These are phyloP conservation scores for Arion vulgaris DNA, from an alignment of 1,140 invertebrate genomes.

Conservation along the genomic window DNA sequence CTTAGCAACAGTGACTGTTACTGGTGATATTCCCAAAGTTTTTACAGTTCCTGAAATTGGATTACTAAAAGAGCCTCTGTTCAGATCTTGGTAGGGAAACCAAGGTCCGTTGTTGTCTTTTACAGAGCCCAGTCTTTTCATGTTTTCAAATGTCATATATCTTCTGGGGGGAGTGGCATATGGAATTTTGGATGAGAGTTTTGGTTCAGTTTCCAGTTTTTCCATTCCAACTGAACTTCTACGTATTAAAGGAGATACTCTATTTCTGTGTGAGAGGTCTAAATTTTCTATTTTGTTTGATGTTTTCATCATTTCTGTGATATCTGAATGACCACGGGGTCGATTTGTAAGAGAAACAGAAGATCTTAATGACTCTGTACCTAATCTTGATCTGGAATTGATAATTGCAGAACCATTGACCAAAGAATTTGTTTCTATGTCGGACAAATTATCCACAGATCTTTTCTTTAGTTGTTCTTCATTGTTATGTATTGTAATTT, in stretches of 20 bases:
- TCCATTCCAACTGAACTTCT: not conserved
- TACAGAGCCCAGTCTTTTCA: slow-evolving; percentile 10
- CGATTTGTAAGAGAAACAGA: slow-evolving; percentile 17
- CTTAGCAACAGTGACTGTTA: slow-evolving; percentile 14
- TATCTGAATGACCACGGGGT: slow-evolving; percentile 41
- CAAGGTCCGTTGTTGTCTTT: not conserved
- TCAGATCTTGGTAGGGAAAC: not conserved
- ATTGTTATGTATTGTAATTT: slow-evolving; percentile 39
- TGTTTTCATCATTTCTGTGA: slow-evolving; percentile 2
- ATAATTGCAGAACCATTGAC: slow-evolving; percentile 37
- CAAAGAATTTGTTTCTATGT: slow-evolving; percentile 51
- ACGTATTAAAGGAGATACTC: not conserved
- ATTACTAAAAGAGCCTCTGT: not conserved
- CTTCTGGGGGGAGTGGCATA: slow-evolving; percentile 17
- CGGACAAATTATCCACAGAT: slow-evolving; percentile 39
- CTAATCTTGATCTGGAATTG: not conserved
- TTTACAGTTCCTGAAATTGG: not conserved
- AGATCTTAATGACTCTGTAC: not conserved
- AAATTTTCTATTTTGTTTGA: slow-evolving; percentile 47
- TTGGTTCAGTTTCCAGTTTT: slow-evolving; percentile 1
- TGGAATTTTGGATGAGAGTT: slow-evolving; percentile 2
- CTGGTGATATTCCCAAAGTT: slow-evolving; percentile 10
- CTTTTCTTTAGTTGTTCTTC: slow-evolving; percentile 41
- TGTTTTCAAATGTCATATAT: slow-evolving; percentile 29
- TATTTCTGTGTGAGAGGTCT: slow-evolving; percentile 46